Evolutionary conservation across 2,797 vertebrate genomes (phyloP).

Genomic region (Eulemur albifrons): DNA sequence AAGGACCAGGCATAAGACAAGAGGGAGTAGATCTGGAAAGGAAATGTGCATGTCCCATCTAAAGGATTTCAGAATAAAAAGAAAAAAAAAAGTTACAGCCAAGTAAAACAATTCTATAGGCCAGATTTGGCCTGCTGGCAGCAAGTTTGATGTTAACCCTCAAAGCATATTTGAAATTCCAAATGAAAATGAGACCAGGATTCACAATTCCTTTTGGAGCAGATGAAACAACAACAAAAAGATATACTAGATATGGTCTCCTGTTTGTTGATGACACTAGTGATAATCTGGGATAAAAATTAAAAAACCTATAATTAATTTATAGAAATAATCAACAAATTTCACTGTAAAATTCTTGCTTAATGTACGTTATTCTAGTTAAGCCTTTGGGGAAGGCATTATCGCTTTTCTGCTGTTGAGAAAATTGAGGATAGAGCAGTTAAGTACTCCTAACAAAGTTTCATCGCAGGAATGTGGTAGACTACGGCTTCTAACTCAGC

Average conservation of each 20-base stretch:
- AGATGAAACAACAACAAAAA: neutral
- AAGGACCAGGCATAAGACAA: neutral
- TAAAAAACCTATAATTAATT: neutral
- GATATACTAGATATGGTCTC: neutral
- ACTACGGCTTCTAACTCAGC: neutral
- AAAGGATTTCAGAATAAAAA: conserved; percentile 6
- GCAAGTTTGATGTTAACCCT: neutral
- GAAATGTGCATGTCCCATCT: neutral
- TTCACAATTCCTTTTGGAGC: neutral
- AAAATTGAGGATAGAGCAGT: neutral
- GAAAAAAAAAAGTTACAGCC: neutral
- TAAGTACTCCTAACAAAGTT: neutral
- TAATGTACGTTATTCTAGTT: neutral
- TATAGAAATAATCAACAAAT: neutral
- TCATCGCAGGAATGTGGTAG: neutral
- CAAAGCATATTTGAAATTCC: neutral
- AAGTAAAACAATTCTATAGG: neutral
- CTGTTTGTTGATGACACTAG: neutral
- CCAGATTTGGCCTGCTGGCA: neutral
- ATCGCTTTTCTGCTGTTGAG: neutral
- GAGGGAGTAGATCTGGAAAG: neutral
- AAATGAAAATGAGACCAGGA: neutral
- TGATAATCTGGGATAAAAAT: neutral
- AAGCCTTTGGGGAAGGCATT: neutral
- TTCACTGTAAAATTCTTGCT: neutral